Conservation (phyloP, 2,113 vertebrate genomes). For the Calidris pygmaea region DNA sequence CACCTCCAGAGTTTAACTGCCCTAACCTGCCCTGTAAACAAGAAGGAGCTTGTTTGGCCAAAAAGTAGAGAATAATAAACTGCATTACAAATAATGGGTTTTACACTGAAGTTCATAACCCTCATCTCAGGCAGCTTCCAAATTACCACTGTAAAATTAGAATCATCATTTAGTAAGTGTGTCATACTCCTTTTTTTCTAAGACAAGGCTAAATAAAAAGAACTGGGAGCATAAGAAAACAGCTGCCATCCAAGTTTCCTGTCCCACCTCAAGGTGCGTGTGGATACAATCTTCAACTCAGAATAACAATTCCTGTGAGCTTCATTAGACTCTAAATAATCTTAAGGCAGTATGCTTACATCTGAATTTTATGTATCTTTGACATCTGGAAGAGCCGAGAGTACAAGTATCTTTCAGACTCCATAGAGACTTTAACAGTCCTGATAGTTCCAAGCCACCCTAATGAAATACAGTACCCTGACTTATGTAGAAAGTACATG, state of each 20-base stretch:
- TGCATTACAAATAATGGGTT: background rate
- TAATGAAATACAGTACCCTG: background rate
- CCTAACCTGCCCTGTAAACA: background rate
- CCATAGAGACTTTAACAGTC: background rate
- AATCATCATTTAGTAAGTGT: background rate
- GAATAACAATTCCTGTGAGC: background rate
- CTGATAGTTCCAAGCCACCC: background rate
- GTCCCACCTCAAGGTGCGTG: accelerated
- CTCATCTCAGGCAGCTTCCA: background rate
- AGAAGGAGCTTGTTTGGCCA: background rate
- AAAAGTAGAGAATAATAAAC: background rate
- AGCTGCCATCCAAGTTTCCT: background rate
- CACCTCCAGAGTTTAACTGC: background rate
- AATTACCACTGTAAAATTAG: background rate
- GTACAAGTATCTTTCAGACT: background rate
- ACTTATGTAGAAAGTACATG: background rate
- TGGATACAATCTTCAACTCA: background rate
- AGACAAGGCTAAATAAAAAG: background rate
- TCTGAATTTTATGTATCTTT: background rate
- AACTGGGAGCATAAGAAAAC: background rate
- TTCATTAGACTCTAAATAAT: background rate
- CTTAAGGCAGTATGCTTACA: background rate
- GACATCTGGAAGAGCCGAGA: background rate
- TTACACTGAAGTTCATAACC: background rate
- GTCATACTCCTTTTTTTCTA: background rate